A percentile compares a stretch with the other conserved stretches of the same genome.
phyloP scores from a whole-genome alignment of 2,113 vertebrate species.

The Gobio gobio region DNA sequence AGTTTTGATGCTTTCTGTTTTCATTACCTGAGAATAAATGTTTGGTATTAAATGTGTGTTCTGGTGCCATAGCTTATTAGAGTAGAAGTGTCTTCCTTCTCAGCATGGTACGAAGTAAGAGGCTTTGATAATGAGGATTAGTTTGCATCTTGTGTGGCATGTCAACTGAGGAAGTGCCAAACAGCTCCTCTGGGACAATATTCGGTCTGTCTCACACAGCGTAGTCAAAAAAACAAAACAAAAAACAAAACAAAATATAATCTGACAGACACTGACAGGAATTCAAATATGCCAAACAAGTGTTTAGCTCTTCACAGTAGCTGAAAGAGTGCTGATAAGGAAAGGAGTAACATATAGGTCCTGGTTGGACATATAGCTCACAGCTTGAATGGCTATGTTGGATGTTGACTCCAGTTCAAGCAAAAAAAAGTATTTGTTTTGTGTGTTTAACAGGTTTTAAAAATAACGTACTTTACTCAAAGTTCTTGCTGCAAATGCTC shows the following conservation, averaged over 20 bases:
- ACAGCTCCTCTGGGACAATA: conserved; percentile 47
- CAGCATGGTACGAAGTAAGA: conserved; percentile 37
- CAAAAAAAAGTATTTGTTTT: too few relatives aligned
- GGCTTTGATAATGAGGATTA: conserved; percentile 50
- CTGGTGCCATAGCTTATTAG: background rate
- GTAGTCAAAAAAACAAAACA: conserved; percentile 14
- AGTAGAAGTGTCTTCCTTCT: conserved; percentile 29
- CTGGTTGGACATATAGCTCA: background rate
- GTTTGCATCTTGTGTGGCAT: conserved; percentile 45
- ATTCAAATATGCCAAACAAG: conserved; percentile 26
- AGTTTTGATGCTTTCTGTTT: conserved; percentile 19
- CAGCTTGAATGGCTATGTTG: background rate
- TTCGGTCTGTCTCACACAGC: conserved; percentile 31
- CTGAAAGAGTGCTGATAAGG: background rate
- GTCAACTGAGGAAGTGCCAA: conserved; percentile 22
- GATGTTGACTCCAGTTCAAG: background rate
- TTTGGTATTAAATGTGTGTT: conserved; percentile 16
- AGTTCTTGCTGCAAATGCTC: too few relatives aligned
- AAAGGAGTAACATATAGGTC: background rate
- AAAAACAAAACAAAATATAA: background rate
- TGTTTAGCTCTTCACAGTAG: conserved; percentile 1
- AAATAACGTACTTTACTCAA: too few relatives aligned
- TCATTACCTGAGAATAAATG: conserved; percentile 5
- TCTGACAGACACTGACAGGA: conserved; percentile 28
- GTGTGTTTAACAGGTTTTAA: too few relatives aligned